Percentiles rank a stretch among this genome's conserved stretches.
Evolutionary conservation across 2,888 invertebrate genomes (phyloP).

Genomic region (Melolontha melolontha): DNA sequence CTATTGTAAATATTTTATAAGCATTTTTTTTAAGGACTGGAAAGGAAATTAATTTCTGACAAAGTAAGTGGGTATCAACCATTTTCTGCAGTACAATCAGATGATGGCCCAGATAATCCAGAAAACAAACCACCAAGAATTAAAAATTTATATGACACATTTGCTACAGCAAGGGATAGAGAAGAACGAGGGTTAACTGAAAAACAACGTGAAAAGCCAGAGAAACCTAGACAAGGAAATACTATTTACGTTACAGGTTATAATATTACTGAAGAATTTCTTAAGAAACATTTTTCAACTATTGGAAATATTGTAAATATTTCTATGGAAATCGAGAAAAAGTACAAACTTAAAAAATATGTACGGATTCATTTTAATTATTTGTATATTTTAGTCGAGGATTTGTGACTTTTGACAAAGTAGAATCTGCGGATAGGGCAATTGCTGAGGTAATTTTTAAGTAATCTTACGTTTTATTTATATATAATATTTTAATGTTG

Average conservation of each 20-base stretch:
- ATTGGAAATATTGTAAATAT: slow-evolving; percentile 84
- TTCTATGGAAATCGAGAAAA: slow-evolving; percentile 86
- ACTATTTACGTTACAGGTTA: slow-evolving; percentile 86
- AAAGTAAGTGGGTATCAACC: slow-evolving; percentile 91
- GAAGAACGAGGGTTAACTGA: slow-evolving; percentile 72
- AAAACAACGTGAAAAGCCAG: slow-evolving; percentile 68
- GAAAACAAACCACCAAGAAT: slow-evolving; percentile 77
- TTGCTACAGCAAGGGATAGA: slow-evolving; percentile 76
- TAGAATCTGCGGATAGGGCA: slow-evolving; percentile 87
- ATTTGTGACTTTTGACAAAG: slow-evolving; percentile 91
- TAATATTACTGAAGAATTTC: slow-evolving; percentile 82
- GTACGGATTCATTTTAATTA: slow-evolving; percentile 21
- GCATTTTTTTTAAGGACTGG: slow-evolving; percentile 68
- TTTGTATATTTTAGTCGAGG: slow-evolving; percentile 76
- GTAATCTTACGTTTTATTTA: background rate
- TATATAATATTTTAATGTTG: background rate
- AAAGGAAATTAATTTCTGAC: slow-evolving; percentile 81
- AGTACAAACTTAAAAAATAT: slow-evolving; percentile 65
- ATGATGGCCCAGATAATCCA: slow-evolving; percentile 73
- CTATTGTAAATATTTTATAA: background rate
- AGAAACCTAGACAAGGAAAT: slow-evolving; percentile 80
- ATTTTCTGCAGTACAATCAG: slow-evolving; percentile 86
- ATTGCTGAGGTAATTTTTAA: slow-evolving; percentile 72
- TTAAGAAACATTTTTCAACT: slow-evolving; percentile 80
- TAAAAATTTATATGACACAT: slow-evolving; percentile 82